These are phyloP conservation scores for Microhierax caerulescens DNA, from an alignment of 2,797 vertebrate genomes.

Conservation along the genomic window DNA sequence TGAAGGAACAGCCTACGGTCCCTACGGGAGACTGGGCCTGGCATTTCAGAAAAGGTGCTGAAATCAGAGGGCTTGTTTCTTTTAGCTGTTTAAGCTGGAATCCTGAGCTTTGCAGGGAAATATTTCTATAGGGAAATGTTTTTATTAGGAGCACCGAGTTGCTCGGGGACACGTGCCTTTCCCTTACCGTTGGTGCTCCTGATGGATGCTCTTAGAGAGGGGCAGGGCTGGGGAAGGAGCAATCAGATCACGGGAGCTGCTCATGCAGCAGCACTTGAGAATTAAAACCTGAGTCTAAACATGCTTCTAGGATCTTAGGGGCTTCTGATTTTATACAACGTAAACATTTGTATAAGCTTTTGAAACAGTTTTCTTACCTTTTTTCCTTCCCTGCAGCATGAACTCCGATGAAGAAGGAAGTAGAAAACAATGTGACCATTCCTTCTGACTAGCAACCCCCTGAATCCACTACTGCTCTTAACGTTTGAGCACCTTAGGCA, in stretches of 20 bases:
- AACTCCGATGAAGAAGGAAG: not conserved
- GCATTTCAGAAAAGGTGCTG: not conserved
- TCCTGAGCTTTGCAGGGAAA: not conserved
- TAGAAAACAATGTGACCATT: not conserved
- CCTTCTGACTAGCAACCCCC: not conserved
- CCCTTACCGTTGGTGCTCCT: not conserved
- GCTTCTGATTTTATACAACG: not conserved
- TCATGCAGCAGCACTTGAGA: not conserved
- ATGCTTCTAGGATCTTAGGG: not conserved
- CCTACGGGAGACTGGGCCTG: not conserved
- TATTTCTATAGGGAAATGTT: not conserved
- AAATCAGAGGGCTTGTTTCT: not conserved
- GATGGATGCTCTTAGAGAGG: not conserved
- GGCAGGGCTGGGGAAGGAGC: not conserved
- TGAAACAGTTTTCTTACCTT: not conserved
- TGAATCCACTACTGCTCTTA: not conserved
- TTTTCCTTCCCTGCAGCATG: constrained; percentile 27
- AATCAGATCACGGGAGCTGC: accelerated
- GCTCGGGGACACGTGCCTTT: not conserved
- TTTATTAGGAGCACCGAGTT: accelerated
- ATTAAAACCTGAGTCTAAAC: not conserved
- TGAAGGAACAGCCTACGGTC: not conserved
- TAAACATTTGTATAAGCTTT: not conserved
- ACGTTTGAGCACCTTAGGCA: not conserved
- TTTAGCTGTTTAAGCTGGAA: not conserved